Conservation (phyloP, 1,140 invertebrate species). For the Euura lappo region DNA sequence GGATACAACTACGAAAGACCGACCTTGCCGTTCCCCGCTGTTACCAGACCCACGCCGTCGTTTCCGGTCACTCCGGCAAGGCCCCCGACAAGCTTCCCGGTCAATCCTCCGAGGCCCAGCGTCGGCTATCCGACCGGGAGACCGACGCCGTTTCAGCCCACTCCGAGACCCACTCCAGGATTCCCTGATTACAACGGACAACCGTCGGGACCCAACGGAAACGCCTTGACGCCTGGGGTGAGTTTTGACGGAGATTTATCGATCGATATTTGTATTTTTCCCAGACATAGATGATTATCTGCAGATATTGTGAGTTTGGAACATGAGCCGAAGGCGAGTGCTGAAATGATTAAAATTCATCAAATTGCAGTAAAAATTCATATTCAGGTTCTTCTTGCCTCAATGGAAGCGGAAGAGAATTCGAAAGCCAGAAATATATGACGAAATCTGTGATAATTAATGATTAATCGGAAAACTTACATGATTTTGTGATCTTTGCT, state of each 20-base stretch:
- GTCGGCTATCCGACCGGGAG: conserved; percentile 15
- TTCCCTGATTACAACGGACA: conserved; percentile 48
- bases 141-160: conserved; percentile 33
- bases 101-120: background rate
- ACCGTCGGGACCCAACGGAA: conserved; percentile 31
- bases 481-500: no score
- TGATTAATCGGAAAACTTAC: no score
- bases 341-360: no score
- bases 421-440: no score
- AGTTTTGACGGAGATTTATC: conserved; percentile 15
- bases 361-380: no score
- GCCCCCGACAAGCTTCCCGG: conserved; percentile 9
- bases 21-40: conserved; percentile 60
- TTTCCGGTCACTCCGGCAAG: conserved; percentile 21
- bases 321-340: no score
- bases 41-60: conserved; percentile 40
- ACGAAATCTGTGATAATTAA: no score
- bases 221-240: conserved; percentile 32
- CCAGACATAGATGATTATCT: no score
- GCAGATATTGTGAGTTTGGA: no score
- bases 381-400: no score
- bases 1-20: conserved; percentile 69
- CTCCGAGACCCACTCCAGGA: conserved; percentile 44
- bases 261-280: no score
- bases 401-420: no score